Evolutionary conservation across 2,888 invertebrate genomes (phyloP), one percentile per base, ranked within the genome.

Genomic region (Thereva unica): DNA sequence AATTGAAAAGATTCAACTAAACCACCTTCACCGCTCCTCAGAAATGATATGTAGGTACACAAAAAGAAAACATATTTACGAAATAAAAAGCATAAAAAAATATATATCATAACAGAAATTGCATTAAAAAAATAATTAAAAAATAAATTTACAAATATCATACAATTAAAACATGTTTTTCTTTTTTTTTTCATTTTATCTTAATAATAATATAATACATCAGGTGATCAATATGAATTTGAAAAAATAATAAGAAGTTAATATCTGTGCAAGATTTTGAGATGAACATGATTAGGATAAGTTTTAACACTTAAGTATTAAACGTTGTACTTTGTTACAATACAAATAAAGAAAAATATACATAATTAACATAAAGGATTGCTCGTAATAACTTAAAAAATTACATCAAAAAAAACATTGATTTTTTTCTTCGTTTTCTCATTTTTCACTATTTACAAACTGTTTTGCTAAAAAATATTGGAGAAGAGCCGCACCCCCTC

Each of bases 301-400:
- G 47, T 35, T 61, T 47, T n/a, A 61, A 61, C 61, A 61, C 61
- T 61, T 61, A 61, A 61, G 38, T 41, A 61, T 61, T 23, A 23
- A 50, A 50, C 34, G 50, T 61, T 61, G 61, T 61, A 61, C 61
- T 61, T 61, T 41, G 40, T 61, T 61, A 61, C 61, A 61, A 61
- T 61, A 61, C 61, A 61, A 61, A 50, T 50, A 12, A 61, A 40
- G 40, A 61, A 59, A 53, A 61, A 61, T 42, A 50, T 35, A 12
- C 61, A 37, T 41, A 50, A 23, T 49, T 47, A 61, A 61, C 49
- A 50, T 61, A 61, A 50, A 23, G 40, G 40, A n/a, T 38, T 8
- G 12, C 41, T n/a, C 40, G 9, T 47, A 38, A 47, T 47, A 34
- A 34, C 50, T 6, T 23, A 23, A 50, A 50, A 23, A 23, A 23